Evolutionary conservation across 1,140 invertebrate species (phyloP), one percentile per base, ranked within the genome.

Genomic region (Zaprionus ornatus): DNA sequence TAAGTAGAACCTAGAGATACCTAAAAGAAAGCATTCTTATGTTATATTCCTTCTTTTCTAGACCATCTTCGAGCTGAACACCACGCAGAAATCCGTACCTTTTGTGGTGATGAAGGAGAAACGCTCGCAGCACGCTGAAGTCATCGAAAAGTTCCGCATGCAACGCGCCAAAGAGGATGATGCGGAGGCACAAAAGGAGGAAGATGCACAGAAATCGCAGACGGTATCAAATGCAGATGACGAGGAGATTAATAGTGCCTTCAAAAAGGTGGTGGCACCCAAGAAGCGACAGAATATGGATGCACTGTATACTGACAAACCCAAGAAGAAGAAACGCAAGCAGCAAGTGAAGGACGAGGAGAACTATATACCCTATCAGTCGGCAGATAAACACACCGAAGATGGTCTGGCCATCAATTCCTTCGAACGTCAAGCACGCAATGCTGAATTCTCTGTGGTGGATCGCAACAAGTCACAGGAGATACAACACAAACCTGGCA

Each of bases 31-130:
- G 3, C 4, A 9, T 50, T 17, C 23, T 37, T 9, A 60, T 21
- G 21, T 19, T 17, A 9, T 1, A 66, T 59, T 9, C 42, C 0
- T 48, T 7, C 9, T n/a, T 68, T 83, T 70, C 88, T 45, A 99
- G 97, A 99, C 98, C 10, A 97, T 99, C 82, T 98, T 99, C 93
- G 98, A 99, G 93, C 94, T 99, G 27, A 96, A 97, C 65, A 94
- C 95, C 6, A 97, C 96, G 66, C 95, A 96, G 63, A 97, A 97
- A 74, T 97, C 96, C 0, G 93, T 94, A 1, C 95, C 95, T 85
- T 95, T 95, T 79, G 79, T 95, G 59, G 94, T 95, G 0, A 97
- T 97, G 96, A 96, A 96, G 92, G 93, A 94, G 13, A 97, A 96
- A 92, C 94, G 96, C 57, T 80, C 93, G 71, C 93, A 95, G 90